Evolutionary conservation across 2,113 vertebrate species (phyloP).

Genomic region (Platichthys stellatus): DNA sequence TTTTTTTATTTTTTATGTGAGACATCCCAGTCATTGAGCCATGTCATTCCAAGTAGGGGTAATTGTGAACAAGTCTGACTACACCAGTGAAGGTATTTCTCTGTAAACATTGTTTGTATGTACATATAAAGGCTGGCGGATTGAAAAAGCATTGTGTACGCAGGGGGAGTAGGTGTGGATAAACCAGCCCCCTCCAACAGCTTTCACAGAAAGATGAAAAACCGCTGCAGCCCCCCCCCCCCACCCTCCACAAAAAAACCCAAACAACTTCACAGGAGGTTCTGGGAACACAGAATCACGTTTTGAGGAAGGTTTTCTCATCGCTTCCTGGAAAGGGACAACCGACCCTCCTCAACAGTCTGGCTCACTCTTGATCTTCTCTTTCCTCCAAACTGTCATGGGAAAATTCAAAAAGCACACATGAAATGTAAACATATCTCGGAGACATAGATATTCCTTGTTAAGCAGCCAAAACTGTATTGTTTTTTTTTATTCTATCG

Average conservation of each 20-base stretch:
- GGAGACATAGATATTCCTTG: slow-evolving; percentile 77
- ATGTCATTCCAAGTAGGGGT: slow-evolving; percentile 62
- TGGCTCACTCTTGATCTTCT: slow-evolving; percentile 54
- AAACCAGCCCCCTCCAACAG: slow-evolving; percentile 35
- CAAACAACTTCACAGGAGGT: slow-evolving; percentile 60
- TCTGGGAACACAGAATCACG: slow-evolving; percentile 59
- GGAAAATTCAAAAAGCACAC: slow-evolving; percentile 71
- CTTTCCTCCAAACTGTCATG: slow-evolving; percentile 63
- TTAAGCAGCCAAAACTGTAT: slow-evolving; percentile 82
- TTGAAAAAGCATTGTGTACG: slow-evolving; percentile 58
- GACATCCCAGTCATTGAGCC: slow-evolving; percentile 60
- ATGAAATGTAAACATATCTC: slow-evolving; percentile 75
- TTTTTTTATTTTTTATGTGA: slow-evolving; percentile 39
- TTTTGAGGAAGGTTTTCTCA: slow-evolving; percentile 56
- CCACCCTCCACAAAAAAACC: not conserved
- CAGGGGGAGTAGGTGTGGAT: slow-evolving; percentile 51
- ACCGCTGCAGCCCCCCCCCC: slow-evolving; percentile 43
- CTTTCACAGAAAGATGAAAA: slow-evolving; percentile 54
- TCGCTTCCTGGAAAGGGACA: slow-evolving; percentile 43
- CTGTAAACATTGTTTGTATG: slow-evolving; percentile 80
- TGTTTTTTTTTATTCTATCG: slow-evolving; percentile 76
- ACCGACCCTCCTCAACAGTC: slow-evolving; percentile 39
- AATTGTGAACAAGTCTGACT: slow-evolving; percentile 65
- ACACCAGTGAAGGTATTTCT: slow-evolving; percentile 73
- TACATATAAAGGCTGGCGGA: slow-evolving; percentile 80